Base-by-base conservation (phyloP, 2,797 vertebrate species). In the Anabas testudineus region DNA sequence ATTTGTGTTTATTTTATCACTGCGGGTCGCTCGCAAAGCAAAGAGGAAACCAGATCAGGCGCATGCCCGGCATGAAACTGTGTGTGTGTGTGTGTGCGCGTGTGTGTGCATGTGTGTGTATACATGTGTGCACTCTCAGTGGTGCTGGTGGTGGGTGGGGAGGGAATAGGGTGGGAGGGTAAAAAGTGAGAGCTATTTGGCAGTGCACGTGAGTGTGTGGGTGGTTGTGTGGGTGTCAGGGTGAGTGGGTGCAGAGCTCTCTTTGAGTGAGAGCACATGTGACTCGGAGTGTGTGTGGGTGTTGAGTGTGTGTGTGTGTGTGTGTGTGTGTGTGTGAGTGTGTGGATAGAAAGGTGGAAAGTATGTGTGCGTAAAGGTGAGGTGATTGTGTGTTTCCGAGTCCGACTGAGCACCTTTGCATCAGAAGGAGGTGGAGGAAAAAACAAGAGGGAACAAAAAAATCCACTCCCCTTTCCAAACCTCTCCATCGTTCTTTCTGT, bases 1-100 rank as follows among this genome's bases (percentile, higher is more conserved):
- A 82, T 91, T 91, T 89, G 85, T 93, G 90, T 93, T 93, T 93
- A 87, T 91, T 91, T 93, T 92, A 92, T 93, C 90, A 85, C 87
- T 57, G 83, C 67, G 77, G 82, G 87, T 88, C 81, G 73, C 84
- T 83, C 71, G 61, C 82, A 73, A 82, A 91, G 87, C 82, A 85
- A 83, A 90, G 82, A 91, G 85, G 75, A 93, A 92, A 93, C 84
- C 89, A 90, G 87, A 93, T 87, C 88, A 78, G 84, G 83, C 81
- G 42, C 84, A 76, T 84, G 82, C 78, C 60, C 66, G 22, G 64
- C 77, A 85, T 85, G 84, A 60, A 81, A 67, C 66, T 55, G 54
- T 69, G 54, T 68, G 78, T 77, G 73, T 54, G 67, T 46, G 59
- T 59, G 67, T 68, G 68, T 61, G 66, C 54, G 42, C 56, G 59